phyloP scores from a whole-genome alignment of 2,888 invertebrate species.

The Drosophila recens region DNA sequence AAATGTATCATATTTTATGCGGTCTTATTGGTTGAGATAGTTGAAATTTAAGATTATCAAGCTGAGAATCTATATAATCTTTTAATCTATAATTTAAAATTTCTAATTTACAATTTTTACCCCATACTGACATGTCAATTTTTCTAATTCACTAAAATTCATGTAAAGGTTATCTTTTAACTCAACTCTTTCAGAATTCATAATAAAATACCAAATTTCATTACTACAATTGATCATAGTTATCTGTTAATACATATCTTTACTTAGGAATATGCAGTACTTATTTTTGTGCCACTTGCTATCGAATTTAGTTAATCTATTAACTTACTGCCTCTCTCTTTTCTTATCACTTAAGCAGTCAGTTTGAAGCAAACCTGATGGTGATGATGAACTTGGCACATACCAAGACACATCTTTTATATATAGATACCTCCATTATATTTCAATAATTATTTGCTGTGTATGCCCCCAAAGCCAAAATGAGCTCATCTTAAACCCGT shows the following conservation, averaged over 20 bases:
- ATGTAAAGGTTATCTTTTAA: too few species aligned
- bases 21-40: slow-evolving; percentile 4
- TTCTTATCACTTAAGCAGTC: slow-evolving; percentile 11
- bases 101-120: too few species aligned
- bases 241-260: not conserved
- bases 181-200: too few species aligned
- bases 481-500: slow-evolving; percentile 66
- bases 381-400: slow-evolving; percentile 14
- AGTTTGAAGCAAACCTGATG: slow-evolving; percentile 1
- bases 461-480: slow-evolving; percentile 59
- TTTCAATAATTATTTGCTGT: slow-evolving; percentile 46
- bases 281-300: not conserved
- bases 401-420: slow-evolving; percentile 9
- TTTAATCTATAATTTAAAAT: too few species aligned
- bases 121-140: too few species aligned
- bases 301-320: slow-evolving; percentile 5
- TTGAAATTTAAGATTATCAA: not conserved
- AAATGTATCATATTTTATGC: not conserved
- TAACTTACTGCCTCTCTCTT: not conserved
- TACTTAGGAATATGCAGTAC: not conserved
- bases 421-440: slow-evolving; percentile 44
- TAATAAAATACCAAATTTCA: too few species aligned
- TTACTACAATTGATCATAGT: not conserved
- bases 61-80: not conserved
- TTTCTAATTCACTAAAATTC: too few species aligned